Conservation (phyloP, 2,113 vertebrate genomes). For the Laticauda laticaudata region DNA sequence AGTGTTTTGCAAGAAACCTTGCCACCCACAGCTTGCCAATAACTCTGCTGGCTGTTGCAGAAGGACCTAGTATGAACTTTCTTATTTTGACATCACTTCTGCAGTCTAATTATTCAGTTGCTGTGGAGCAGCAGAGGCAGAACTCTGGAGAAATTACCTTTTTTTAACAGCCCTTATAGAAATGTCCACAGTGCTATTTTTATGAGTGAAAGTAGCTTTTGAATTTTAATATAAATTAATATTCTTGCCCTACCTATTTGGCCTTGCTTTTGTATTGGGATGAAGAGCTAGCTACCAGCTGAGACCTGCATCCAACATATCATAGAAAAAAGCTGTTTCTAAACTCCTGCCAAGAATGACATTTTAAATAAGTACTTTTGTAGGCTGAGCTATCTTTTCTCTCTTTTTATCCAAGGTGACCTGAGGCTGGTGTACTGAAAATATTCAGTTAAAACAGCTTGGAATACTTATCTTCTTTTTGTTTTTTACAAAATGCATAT, state of each 20-base stretch:
- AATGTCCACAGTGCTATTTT: background rate
- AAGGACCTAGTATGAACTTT: background rate
- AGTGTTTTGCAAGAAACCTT: background rate
- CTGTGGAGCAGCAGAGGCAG: background rate
- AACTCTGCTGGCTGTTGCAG: background rate
- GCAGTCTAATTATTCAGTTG: conserved; percentile 3
- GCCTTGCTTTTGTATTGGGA: background rate
- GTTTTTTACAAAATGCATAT: background rate
- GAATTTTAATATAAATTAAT: conserved; percentile 20
- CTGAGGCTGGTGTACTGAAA: background rate
- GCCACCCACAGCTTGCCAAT: background rate
- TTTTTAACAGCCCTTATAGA: background rate
- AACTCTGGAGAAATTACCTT: background rate
- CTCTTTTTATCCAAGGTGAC: background rate
- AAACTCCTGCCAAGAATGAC: background rate
- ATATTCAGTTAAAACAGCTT: background rate
- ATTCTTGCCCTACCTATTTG: background rate
- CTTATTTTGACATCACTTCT: conserved; percentile 11
- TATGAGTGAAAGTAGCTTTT: background rate
- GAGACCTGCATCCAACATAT: background rate
- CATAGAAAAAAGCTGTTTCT: accelerated
- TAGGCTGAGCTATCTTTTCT: background rate
- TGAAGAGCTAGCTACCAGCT: background rate
- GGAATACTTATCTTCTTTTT: background rate
- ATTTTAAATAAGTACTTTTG: background rate